Evolutionary conservation across 1,140 invertebrate species (phyloP).

Genomic region (Branchinecta lindahli): DNA sequence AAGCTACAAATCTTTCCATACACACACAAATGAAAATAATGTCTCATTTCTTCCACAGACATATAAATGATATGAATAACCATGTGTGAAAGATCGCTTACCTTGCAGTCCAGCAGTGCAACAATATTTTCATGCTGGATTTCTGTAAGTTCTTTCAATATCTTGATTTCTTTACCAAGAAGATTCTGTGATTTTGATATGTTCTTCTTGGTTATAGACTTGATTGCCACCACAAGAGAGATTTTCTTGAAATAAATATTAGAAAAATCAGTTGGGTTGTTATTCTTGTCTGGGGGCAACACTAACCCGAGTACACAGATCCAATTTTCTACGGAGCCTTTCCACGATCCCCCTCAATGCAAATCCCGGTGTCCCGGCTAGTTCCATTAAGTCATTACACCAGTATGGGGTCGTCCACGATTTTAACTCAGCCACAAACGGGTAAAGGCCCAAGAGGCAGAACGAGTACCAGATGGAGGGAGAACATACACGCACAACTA

Average conservation of each 20-base stretch:
- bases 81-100: too few species aligned
- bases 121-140: conserved; percentile 98
- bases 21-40: not conserved
- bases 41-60: not conserved
- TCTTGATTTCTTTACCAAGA: conserved; percentile 95
- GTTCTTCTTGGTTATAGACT: conserved; percentile 94
- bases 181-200: conserved; percentile 91
- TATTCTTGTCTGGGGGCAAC: not conserved
- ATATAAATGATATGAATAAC: conserved; percentile 19
- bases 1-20: too few species aligned
- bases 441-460: too few species aligned
- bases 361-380: too few species aligned
- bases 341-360: too few species aligned
- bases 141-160: conserved; percentile 90
- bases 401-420: too few species aligned
- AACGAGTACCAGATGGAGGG: too few species aligned
- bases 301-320: too few species aligned
- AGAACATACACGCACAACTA: too few species aligned
- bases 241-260: conserved; percentile 31
- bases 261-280: conserved; percentile 14
- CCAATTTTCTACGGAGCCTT: too few species aligned
- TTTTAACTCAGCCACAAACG: too few species aligned
- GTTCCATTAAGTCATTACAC: too few species aligned
- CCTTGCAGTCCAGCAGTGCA: conserved; percentile 85
- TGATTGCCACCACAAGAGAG: conserved; percentile 78